These are phyloP conservation scores for Montipora efflorescens DNA, from an alignment of 64 coral and sea anemone species.

Conservation along the genomic window DNA sequence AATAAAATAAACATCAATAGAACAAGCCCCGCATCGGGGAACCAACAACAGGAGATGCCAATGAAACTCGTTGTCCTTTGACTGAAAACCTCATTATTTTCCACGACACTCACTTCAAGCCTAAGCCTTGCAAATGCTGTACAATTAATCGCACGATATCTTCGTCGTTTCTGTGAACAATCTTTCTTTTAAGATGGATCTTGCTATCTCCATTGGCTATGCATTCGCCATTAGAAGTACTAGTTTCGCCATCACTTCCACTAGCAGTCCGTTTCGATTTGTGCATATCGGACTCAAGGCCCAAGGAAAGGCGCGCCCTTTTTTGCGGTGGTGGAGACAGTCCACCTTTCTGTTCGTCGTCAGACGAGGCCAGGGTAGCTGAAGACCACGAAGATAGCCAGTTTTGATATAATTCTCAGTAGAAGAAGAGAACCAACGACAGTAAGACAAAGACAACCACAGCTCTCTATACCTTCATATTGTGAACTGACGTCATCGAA, in stretches of 20 bases:
- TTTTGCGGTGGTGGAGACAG: conserved; percentile 99
- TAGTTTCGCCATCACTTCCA: conserved; percentile 98
- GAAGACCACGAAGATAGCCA: conserved; percentile 96
- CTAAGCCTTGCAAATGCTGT: conserved; percentile 97
- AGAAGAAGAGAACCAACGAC: conserved; percentile 74
- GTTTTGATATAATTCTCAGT: conserved; percentile 85
- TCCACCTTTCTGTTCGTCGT: conserved; percentile 99
- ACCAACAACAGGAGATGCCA: conserved; percentile 64
- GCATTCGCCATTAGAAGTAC: conserved; percentile 97
- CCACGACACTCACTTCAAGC: conserved; percentile 92
- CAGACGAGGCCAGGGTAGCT: conserved; percentile 99
- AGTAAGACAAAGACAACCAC: conserved; percentile 80
- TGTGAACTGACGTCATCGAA: conserved; percentile 97
- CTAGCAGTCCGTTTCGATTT: conserved; percentile 99
- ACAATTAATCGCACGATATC: conserved; percentile 97
- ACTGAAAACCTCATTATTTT: conserved; percentile 47
- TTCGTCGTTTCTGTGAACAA: conserved; percentile 87
- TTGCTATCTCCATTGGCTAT: conserved; percentile 96
- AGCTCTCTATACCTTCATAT: conserved; percentile 85
- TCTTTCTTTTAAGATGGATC: conserved; percentile 87
- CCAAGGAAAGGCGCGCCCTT: conserved; percentile 98
- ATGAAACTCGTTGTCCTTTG: conserved; percentile 63
- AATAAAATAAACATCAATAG: conserved; percentile 70
- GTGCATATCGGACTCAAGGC: conserved; percentile 99
- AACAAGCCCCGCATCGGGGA: conserved; percentile 35